A percentile compares a stretch with the other conserved stretches of the same genome.
These are phyloP conservation scores for Macroramphosus scolopax DNA, from an alignment of 2,797 vertebrate genomes.

Conservation along the genomic window DNA sequence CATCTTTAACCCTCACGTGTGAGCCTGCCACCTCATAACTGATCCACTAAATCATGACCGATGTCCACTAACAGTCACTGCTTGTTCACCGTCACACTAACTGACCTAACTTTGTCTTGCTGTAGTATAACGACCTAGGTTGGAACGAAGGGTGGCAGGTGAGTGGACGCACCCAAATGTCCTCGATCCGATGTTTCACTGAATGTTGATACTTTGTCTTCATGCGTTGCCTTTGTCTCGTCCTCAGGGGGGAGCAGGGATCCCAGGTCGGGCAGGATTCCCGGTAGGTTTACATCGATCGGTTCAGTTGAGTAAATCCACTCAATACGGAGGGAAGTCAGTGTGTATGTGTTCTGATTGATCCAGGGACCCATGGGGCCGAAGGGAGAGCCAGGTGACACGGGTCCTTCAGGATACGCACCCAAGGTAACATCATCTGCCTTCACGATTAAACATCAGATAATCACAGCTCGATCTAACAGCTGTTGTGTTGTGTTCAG, in stretches of 20 bases:
- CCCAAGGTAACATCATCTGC: constrained; percentile 74
- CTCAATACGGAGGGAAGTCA: neutral
- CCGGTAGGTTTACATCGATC: constrained; percentile 74
- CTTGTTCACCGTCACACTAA: constrained; percentile 50
- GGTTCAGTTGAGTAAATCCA: neutral
- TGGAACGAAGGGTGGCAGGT: constrained; percentile 65
- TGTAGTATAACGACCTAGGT: constrained; percentile 66
- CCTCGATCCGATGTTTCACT: constrained; percentile 2
- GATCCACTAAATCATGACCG: constrained; percentile 11
- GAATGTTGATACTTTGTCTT: too few relatives aligned
- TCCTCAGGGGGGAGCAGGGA: constrained; percentile 62
- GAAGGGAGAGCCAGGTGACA: constrained; percentile 81
- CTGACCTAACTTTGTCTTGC: constrained; percentile 61
- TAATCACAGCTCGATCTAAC: too few relatives aligned
- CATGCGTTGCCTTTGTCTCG: constrained; percentile 5
- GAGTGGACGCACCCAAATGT: constrained; percentile 40
- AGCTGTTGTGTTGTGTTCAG: constrained; percentile 64
- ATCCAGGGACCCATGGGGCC: constrained; percentile 82
- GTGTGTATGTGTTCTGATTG: constrained; percentile 2
- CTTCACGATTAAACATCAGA: neutral
- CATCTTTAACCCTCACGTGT: neutral
- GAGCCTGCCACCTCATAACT: constrained; percentile 4
- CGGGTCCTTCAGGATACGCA: constrained; percentile 79
- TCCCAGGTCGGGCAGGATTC: constrained; percentile 71
- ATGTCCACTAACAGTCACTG: constrained; percentile 53